Evolutionary conservation across 2,888 invertebrate genomes (phyloP), one percentile per base, ranked within the genome.

Genomic region (Drosophila mettleri): DNA sequence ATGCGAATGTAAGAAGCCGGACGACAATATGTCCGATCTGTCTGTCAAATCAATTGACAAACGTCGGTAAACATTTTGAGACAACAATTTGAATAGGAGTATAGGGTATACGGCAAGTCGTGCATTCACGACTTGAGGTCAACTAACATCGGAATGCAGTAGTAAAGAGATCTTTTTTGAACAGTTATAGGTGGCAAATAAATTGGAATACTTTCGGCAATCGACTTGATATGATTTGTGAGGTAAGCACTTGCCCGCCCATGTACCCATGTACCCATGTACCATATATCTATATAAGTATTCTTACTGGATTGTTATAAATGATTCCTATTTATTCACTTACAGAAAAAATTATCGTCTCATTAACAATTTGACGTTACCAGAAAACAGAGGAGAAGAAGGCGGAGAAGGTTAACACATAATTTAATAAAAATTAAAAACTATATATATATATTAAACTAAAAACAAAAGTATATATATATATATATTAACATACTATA

Each of bases 171-270:
- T 22, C 62, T 27, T 72, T 71, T 74, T 72, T 43, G 16, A 77
- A 76, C 72, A 87, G 87, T 86, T 87, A 86, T 88, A 78, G 86
- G 86, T 78, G 86, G 88, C 55, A 88, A 88, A 65, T 86, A 74
- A 84, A 60, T 53, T 61, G 55, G 63, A 73, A 45, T 45, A 18
- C 18, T 16, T 16, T 29, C 12, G 9, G 2, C 45, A 10, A 27
- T 16, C n/a, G 46, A 38, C 22, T 38, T 31, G 20, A 48, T 1
- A n/a, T 9, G 38, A 39, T 14, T 39, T 45, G 22, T 4, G 12
- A 51, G 16, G 65, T 65, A 45, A 59, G 65, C 31, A 20, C 2
- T 1, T 3, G 2, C 18, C 6, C 36, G 8, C 2, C n/a, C 6
- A 34, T 34, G n/a, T n/a, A n/a, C n/a, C n/a, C n/a, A n/a, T n/a